A percentile compares a stretch with the other conserved stretches of the same genome.
These are phyloP conservation scores for Pardosa pseudoannulata DNA, from an alignment of 2,888 invertebrate genomes.

Conservation along the genomic window DNA sequence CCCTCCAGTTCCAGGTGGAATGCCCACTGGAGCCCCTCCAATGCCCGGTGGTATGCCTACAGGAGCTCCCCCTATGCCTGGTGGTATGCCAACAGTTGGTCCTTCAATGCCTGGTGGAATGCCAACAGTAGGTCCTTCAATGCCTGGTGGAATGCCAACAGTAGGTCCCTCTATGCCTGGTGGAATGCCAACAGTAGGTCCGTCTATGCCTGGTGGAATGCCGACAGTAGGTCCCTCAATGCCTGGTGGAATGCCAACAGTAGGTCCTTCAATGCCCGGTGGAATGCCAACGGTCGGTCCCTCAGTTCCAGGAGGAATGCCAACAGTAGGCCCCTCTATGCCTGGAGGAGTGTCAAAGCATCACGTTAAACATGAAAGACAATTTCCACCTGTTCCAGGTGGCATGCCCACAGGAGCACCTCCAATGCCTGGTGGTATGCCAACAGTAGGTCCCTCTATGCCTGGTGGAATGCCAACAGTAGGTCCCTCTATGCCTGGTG, in stretches of 20 bases:
- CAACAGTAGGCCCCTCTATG: no score
- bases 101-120: not conserved
- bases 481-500: no score
- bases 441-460: not conserved
- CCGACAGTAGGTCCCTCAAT: no score
- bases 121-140: not conserved
- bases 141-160: no score
- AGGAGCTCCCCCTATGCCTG: no score
- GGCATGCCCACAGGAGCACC: not conserved
- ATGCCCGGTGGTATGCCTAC: no score
- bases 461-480: constrained; percentile 24
- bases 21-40: no score
- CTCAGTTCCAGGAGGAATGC: not conserved
- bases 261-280: not conserved
- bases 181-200: not conserved
- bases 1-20: no score
- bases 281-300: not conserved
- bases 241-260: not conserved
- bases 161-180: no score
- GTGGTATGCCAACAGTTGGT: not conserved
- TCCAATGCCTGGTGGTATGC: not conserved
- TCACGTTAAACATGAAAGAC: no score
- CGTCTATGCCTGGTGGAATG: not conserved
- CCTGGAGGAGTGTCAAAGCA: not conserved
- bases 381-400: not conserved